Evolutionary conservation across 2,797 vertebrate species (phyloP).

Genomic region (Phoebastria nigripes): DNA sequence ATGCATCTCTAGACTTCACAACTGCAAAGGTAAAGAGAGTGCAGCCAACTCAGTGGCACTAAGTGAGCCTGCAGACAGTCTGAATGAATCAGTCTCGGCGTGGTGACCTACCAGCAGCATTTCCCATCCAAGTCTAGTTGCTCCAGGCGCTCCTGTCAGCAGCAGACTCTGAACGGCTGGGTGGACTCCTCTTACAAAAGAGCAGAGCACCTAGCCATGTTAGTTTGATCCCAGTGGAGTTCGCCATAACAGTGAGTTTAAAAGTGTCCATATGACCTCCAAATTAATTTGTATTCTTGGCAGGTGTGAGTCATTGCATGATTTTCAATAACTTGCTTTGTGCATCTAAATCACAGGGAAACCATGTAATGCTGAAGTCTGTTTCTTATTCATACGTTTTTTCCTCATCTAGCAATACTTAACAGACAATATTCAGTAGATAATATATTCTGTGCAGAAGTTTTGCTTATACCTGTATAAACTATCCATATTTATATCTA

Average conservation of each 20-base stretch:
- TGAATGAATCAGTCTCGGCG: background rate
- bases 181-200: background rate
- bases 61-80: slow-evolving; percentile 23
- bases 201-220: background rate
- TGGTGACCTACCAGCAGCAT: background rate
- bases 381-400: background rate
- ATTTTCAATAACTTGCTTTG: background rate
- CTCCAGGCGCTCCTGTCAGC: background rate
- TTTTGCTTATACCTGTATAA: background rate
- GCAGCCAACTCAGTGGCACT: background rate
- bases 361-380: background rate
- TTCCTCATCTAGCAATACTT: background rate
- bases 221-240: background rate
- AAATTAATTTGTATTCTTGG: background rate
- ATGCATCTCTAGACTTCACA: background rate
- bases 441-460: background rate
- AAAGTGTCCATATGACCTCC: background rate
- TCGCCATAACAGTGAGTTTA: background rate
- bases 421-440: background rate
- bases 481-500: background rate
- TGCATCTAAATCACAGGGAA: background rate
- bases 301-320: background rate
- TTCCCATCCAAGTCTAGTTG: background rate
- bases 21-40: slow-evolving; percentile 13
- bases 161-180: background rate